Percentiles rank a stretch among this genome's conserved stretches.
Evolutionary conservation across 2,113 vertebrate genomes (phyloP).

Genomic region (Etheostoma cragini): DNA sequence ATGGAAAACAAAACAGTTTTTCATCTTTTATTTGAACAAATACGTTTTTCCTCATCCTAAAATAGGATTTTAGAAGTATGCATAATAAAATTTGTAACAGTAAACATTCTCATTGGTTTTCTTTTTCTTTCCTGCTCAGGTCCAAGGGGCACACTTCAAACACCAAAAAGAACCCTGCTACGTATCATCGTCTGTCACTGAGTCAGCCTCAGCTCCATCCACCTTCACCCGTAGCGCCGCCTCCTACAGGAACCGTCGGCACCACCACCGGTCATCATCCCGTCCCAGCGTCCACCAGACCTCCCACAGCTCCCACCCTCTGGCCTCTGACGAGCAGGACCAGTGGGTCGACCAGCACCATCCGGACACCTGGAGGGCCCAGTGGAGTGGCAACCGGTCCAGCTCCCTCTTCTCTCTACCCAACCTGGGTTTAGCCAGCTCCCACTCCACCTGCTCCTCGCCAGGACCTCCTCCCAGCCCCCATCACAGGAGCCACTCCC

Average conservation of each 20-base stretch:
- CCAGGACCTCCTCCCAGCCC: slow-evolving; percentile 62
- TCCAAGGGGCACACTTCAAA: slow-evolving; percentile 79
- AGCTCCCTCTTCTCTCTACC: slow-evolving; percentile 91
- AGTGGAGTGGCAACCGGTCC: slow-evolving; percentile 84
- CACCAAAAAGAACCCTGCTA: slow-evolving; percentile 65
- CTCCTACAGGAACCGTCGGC: slow-evolving; percentile 67
- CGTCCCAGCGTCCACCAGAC: slow-evolving; percentile 54
- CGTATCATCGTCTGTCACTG: slow-evolving; percentile 20
- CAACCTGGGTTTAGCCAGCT: slow-evolving; percentile 76
- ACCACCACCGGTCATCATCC: slow-evolving; percentile 59
- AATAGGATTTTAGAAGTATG: too few relatives aligned
- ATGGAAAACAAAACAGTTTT: too few relatives aligned
- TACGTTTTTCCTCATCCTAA: too few relatives aligned
- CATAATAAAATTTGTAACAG: too few relatives aligned
- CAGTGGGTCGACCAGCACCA: slow-evolving; percentile 49
- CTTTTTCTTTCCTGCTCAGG: slow-evolving; percentile 75
- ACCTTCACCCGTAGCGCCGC: slow-evolving; percentile 47
- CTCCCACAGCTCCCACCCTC: slow-evolving; percentile 73
- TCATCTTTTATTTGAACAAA: too few relatives aligned
- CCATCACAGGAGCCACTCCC: slow-evolving; percentile 56
- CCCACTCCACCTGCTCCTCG: slow-evolving; percentile 75
- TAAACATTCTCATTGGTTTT: neutral
- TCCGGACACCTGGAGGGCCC: slow-evolving; percentile 60
- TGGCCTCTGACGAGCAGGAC: slow-evolving; percentile 41
- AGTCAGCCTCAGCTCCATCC: slow-evolving; percentile 56